A percentile compares a stretch with the other conserved stretches of the same genome.
Evolutionary conservation across 2,797 vertebrate genomes (phyloP).

Genomic region (Yasuhikotakia modesta): DNA sequence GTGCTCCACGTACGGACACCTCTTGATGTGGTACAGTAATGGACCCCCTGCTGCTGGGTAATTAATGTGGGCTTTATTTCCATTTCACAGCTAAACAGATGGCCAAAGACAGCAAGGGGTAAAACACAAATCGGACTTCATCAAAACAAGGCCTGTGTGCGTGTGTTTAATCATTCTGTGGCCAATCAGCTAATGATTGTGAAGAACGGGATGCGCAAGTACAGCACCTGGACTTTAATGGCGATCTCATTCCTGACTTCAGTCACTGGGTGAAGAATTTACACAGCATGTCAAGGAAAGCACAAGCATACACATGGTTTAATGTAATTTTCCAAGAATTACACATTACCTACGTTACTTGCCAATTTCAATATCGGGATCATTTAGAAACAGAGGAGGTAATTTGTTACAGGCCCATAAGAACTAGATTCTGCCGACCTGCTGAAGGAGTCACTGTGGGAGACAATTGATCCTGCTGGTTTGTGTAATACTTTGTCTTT

Average conservation of each 20-base stretch:
- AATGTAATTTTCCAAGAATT: neutral
- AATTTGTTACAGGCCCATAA: neutral
- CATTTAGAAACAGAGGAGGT: neutral
- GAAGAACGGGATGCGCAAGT: neutral
- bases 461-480: too few species aligned
- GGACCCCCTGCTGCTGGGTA: conserved; percentile 47
- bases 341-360: too few species aligned
- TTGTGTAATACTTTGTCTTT: neutral
- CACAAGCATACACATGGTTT: neutral
- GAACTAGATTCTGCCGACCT: neutral
- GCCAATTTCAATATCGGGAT: neutral
- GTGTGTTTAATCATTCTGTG: conserved; percentile 23
- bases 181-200: conserved; percentile 19
- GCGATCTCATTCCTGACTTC: neutral
- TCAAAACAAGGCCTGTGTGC: conserved; percentile 20
- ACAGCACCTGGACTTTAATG: neutral
- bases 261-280: neutral
- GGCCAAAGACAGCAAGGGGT: conserved; percentile 7
- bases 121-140: conserved; percentile 12
- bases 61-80: conserved; percentile 51
- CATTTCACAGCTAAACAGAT: conserved; percentile 59
- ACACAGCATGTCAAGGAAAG: neutral
- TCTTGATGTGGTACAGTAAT: conserved; percentile 45
- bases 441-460: neutral
- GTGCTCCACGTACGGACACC: conserved; percentile 18